A percentile compares a stretch with the other conserved stretches of the same genome.
Conservation (phyloP, 1,140 invertebrate species). For the Hesperophylax magnus region DNA sequence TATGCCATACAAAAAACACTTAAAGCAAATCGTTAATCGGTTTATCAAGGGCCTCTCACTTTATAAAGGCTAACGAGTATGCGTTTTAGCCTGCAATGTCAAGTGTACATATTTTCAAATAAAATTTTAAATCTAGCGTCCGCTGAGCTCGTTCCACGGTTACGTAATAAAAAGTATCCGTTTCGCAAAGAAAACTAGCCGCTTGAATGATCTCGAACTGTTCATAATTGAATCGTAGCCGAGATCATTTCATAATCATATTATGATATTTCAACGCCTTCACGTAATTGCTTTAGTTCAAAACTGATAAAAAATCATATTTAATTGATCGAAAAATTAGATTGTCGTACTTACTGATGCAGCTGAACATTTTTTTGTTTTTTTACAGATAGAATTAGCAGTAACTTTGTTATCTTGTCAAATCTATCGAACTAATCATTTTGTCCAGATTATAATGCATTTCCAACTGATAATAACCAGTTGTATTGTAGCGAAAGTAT, state of each 20-base stretch:
- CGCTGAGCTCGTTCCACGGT: not conserved
- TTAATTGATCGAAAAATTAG: slow-evolving; percentile 4
- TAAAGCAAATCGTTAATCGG: too few species aligned
- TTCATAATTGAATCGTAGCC: slow-evolving; percentile 29
- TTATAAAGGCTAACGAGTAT: too few species aligned
- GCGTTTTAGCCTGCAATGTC: not conserved
- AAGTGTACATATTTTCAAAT: slow-evolving; percentile 4
- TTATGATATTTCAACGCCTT: slow-evolving; percentile 32
- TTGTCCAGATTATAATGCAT: too few species aligned
- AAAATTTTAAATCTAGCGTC: not conserved
- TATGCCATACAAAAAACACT: too few species aligned
- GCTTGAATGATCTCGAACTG: slow-evolving; percentile 20
- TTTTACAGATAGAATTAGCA: too few species aligned
- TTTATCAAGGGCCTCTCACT: too few species aligned
- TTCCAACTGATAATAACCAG: too few species aligned
- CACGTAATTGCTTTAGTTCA: slow-evolving; percentile 11
- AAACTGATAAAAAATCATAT: not conserved
- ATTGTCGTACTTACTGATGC: not conserved
- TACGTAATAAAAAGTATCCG: not conserved
- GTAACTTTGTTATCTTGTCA: too few species aligned
- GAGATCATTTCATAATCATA: slow-evolving; percentile 30
- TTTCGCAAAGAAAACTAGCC: slow-evolving; percentile 18
- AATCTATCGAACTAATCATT: too few species aligned
- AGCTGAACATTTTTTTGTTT: not conserved
- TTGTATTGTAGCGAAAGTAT: too few species aligned